Evolutionary conservation across 2,888 invertebrate genomes (phyloP), one percentile per base, ranked within the genome.

Genomic region (Corbicula japonica): DNA sequence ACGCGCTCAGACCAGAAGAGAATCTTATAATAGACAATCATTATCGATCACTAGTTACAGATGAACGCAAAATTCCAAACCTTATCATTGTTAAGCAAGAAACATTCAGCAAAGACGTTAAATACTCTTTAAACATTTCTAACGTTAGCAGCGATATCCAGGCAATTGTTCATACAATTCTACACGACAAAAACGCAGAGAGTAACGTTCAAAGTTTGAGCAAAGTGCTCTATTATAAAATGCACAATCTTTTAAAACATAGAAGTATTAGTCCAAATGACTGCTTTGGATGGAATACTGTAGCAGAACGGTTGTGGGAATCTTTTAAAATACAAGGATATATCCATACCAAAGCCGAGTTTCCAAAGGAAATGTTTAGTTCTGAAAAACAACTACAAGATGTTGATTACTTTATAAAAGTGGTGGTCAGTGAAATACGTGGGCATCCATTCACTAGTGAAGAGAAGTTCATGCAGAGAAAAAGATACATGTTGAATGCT

Each of bases 301-400:
- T 30, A 10, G 54, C 54, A 32, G 30, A 30, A n/a, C 28, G 30
- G n/a, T 12, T 54, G 5, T 54, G 54, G 54, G 32, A 30, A 23
- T 54, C 54, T 21, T 54, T 54, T 23, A 28, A 54, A 54, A 26
- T 54, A 32, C 54, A 54, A 23, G 54, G 54, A 10, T 54, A 54
- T 30, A 54, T 54, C 28, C 3, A 54, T 23, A n/a, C 15, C 5
- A 54, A 30, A 30, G n/a, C 26, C 18, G 23, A 28, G 15, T 54
- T 54, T 30, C 54, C 54, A 23, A 15, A 30, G 15, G 12, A 28
- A 10, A 54, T 18, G 15, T 28, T 54, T 30, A 26, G 4, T 32
- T 5, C 3, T 8, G 15, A n/a, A 28, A 23, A 12, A 54, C 10
- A 26, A 3, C 32, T 32, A 15, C 1, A 30, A 30, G 32, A 15